phyloP scores from a whole-genome alignment of 2,888 invertebrate genomes.

The Drosophila testacea region DNA sequence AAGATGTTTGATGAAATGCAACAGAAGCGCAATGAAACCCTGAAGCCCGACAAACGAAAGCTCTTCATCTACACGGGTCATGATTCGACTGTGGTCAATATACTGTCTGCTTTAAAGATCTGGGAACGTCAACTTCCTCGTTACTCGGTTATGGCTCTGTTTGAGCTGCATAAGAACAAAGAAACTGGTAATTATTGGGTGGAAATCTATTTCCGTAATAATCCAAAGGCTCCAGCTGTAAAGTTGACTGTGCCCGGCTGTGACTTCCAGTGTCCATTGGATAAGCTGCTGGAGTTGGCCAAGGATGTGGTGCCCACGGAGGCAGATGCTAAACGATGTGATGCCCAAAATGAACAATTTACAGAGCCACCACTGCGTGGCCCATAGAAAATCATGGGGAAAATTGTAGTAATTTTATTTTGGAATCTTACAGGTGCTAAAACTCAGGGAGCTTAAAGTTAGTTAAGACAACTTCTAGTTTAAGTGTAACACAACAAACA shows the following conservation, averaged over 20 bases:
- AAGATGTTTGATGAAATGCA: constrained; percentile 88
- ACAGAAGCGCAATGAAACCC: constrained; percentile 85
- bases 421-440: constrained; percentile 36
- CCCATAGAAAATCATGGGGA: constrained; percentile 65
- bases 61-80: constrained; percentile 90
- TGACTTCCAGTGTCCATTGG: constrained; percentile 87
- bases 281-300: constrained; percentile 86
- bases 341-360: constrained; percentile 86
- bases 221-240: constrained; percentile 86
- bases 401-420: not conserved
- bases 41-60: constrained; percentile 86
- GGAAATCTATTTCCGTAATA: constrained; percentile 86
- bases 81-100: constrained; percentile 90
- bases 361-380: constrained; percentile 86
- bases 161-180: constrained; percentile 88
- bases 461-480: constrained; percentile 31
- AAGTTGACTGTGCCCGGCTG: constrained; percentile 88
- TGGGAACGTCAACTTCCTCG: constrained; percentile 89
- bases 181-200: constrained; percentile 85
- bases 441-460: constrained; percentile 48
- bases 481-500: constrained; percentile 23
- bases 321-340: constrained; percentile 86
- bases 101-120: constrained; percentile 88
- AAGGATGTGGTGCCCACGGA: constrained; percentile 86
- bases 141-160: constrained; percentile 88